A percentile compares a stretch with the other conserved stretches of the same genome.
These are phyloP conservation scores for Erithacus rubecula DNA, from an alignment of 2,797 vertebrate species.

Conservation along the genomic window DNA sequence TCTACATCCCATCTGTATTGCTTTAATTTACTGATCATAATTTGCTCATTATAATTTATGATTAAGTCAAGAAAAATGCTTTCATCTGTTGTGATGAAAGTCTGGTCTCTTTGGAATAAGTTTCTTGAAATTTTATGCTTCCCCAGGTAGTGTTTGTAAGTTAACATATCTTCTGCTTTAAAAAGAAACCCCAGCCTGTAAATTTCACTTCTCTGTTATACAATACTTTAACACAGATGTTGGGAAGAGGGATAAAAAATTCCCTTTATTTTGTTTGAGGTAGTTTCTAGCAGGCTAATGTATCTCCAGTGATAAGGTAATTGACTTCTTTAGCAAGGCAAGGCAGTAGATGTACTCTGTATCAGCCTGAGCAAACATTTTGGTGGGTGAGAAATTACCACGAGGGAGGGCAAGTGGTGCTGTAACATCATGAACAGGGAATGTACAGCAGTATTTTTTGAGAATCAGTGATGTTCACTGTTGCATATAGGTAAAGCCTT, in stretches of 20 bases:
- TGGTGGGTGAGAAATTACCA: background rate
- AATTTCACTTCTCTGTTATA: background rate
- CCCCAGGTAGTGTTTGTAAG: background rate
- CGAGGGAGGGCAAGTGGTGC: background rate
- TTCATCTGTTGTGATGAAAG: background rate
- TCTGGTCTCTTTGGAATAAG: background rate
- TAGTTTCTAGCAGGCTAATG: background rate
- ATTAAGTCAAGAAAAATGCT: background rate
- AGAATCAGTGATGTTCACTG: background rate
- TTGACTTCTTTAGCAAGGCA: background rate
- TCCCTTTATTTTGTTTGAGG: background rate
- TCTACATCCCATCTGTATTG: background rate
- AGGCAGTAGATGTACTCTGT: background rate
- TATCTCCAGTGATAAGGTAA: background rate
- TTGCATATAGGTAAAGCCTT: background rate
- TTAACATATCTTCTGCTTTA: background rate
- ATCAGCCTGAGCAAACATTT: background rate
- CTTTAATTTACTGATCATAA: background rate
- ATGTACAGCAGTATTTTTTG: background rate
- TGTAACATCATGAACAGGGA: background rate
- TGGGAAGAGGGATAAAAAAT: background rate
- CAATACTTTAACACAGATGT: background rate
- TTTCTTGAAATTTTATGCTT: background rate
- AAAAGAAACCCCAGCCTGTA: background rate
- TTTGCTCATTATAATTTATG: background rate